These are phyloP conservation scores for Heloderma charlesbogerti DNA, from an alignment of 2,113 vertebrate species.

Conservation along the genomic window DNA sequence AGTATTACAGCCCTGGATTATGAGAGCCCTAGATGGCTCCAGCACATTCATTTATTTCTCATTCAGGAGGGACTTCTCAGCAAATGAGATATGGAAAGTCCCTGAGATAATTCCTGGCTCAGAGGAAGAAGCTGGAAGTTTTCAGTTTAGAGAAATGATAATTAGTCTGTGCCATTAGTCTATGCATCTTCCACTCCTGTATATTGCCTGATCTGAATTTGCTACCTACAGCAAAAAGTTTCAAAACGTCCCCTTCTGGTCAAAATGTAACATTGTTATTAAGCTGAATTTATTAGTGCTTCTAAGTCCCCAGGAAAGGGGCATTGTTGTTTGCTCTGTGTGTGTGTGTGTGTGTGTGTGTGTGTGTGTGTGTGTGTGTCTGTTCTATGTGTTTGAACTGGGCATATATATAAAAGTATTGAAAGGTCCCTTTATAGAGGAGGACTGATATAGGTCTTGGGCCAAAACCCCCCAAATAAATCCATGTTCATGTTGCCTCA, in stretches of 20 bases:
- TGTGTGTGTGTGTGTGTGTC: not conserved
- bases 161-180: no score
- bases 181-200: not conserved
- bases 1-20: not conserved
- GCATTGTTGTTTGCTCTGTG: not conserved
- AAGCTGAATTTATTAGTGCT: not conserved
- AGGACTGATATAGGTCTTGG: no score
- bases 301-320: not conserved
- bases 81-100: no score
- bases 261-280: not conserved
- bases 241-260: not conserved
- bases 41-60: no score
- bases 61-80: no score
- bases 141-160: no score
- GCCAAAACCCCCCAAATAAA: no score
- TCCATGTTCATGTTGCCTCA: no score
- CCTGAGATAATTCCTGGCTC: no score
- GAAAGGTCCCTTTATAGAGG: not conserved
- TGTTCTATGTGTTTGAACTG: not conserved
- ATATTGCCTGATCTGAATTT: not conserved
- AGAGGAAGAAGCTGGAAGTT: no score
- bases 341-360: no score
- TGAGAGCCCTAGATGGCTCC: not conserved
- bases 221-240: not conserved
- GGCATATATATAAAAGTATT: no score